Percentiles rank a stretch among this genome's conserved stretches.
Conservation (phyloP, 2,888 invertebrate genomes). For the Scrobipalpa atriplicella region DNA sequence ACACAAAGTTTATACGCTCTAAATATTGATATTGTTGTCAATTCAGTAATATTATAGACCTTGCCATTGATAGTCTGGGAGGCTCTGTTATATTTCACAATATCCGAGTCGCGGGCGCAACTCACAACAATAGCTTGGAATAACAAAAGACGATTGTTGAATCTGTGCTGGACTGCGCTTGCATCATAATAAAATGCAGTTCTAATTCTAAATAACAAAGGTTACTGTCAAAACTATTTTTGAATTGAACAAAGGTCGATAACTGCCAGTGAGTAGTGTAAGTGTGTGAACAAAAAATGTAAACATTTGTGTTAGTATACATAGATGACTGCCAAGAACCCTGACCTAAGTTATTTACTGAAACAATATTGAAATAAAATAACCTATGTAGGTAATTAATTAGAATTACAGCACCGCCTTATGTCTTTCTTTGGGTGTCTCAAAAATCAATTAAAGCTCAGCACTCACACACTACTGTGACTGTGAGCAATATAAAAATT, state of each 20-base stretch:
- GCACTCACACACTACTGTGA: too few species aligned
- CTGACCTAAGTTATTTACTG: too few species aligned
- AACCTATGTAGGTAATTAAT: too few species aligned
- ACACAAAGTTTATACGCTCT: constrained; percentile 4
- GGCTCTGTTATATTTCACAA: background rate
- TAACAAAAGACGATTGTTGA: constrained; percentile 22
- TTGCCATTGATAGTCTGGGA: constrained; percentile 11
- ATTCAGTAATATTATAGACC: constrained; percentile 2
- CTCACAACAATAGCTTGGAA: constrained; percentile 3
- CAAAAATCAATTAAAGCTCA: too few species aligned
- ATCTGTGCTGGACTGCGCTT: constrained; percentile 19
- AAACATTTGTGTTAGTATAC: too few species aligned
- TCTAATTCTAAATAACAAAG: constrained; percentile 19
- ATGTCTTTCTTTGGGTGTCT: too few species aligned
- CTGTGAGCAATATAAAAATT: too few species aligned
- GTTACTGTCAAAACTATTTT: constrained; percentile 23
- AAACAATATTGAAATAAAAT: too few species aligned
- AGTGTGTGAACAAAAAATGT: too few species aligned
- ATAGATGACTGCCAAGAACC: too few species aligned
- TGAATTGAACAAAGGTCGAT: constrained; percentile 21
- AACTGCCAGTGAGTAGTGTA: too few species aligned
- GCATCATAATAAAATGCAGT: constrained; percentile 17
- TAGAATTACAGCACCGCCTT: too few species aligned
- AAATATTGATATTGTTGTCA: background rate
- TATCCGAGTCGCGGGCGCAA: constrained; percentile 11